A percentile compares a stretch with the other conserved stretches of the same genome.
phyloP scores from a whole-genome alignment of 2,797 vertebrate species.

The Pteronotus mesoamericanus region DNA sequence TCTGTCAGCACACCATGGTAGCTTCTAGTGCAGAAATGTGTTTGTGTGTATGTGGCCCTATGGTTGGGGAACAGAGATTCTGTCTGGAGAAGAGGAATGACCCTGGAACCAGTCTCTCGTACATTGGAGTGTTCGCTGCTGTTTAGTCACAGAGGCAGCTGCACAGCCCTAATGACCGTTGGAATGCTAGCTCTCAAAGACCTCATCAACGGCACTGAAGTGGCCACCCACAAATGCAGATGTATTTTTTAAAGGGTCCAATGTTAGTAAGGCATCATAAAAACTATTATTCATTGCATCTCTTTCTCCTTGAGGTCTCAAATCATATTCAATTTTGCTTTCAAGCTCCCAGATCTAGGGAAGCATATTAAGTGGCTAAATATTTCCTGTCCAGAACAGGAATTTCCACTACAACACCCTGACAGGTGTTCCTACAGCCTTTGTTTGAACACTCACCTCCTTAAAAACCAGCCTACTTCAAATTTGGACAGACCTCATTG shows the following conservation, averaged over 20 bases:
- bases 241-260: background rate
- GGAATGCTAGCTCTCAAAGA: constrained; percentile 28
- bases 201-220: background rate
- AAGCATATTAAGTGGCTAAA: background rate
- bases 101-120: background rate
- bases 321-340: constrained; percentile 27
- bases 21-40: background rate
- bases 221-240: background rate
- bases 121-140: background rate
- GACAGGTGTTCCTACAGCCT: background rate
- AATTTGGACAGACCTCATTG: background rate
- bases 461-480: background rate
- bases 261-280: background rate
- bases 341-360: background rate
- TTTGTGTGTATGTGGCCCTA: background rate
- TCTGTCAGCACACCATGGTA: background rate
- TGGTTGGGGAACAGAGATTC: background rate
- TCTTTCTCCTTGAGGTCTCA: background rate
- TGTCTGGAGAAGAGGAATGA: background rate
- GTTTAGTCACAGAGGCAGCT: constrained; percentile 54
- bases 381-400: background rate
- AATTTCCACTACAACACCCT: background rate
- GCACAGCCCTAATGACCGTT: background rate
- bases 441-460: constrained; percentile 12
- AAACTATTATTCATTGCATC: background rate